phyloP scores from a whole-genome alignment of 1,140 invertebrate species.

The Leptinotarsa undecemlineata region DNA sequence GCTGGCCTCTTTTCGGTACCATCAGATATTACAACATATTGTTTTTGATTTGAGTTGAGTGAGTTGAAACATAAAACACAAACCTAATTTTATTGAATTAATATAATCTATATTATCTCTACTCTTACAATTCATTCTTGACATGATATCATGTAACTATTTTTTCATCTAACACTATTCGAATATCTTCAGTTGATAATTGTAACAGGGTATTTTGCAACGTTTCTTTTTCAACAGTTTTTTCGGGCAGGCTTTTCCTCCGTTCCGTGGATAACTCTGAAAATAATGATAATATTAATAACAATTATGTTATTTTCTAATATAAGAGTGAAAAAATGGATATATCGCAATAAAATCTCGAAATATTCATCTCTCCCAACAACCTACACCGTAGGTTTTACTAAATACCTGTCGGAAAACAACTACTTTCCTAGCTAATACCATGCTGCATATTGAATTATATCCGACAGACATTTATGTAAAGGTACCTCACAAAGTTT shows the following conservation, averaged over 20 bases:
- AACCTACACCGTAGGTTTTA: too few relatives aligned
- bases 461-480: too few relatives aligned
- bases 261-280: background rate
- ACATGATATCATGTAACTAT: background rate
- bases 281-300: background rate
- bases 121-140: background rate
- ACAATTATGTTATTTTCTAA: too few relatives aligned
- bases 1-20: too few relatives aligned
- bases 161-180: background rate
- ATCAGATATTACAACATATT: background rate
- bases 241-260: background rate
- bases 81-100: background rate
- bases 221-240: background rate
- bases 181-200: background rate
- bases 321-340: too few relatives aligned
- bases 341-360: too few relatives aligned
- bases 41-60: background rate
- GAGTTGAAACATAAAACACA: background rate
- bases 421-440: too few relatives aligned
- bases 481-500: too few relatives aligned
- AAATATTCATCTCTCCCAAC: too few relatives aligned
- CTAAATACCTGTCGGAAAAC: too few relatives aligned
- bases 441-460: too few relatives aligned
- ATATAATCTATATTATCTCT: background rate
- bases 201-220: background rate